These are phyloP conservation scores for Sphaeridia pumilis DNA, from an alignment of 2,888 invertebrate species.

Conservation along the genomic window DNA sequence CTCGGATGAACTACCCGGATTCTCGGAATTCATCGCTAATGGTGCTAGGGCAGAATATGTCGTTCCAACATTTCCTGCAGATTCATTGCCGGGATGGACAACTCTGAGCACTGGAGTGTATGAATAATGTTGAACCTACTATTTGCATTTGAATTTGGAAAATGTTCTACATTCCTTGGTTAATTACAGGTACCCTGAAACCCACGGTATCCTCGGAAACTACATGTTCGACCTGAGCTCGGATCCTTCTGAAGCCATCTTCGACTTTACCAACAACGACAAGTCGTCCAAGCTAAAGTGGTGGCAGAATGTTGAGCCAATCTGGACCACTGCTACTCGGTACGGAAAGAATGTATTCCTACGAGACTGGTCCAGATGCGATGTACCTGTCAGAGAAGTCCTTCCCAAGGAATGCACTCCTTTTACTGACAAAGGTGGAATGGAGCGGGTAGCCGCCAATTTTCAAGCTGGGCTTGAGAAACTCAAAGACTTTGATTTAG, in stretches of 20 bases:
- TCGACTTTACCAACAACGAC: constrained; percentile 26
- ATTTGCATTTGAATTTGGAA: background rate
- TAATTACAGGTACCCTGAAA: constrained; percentile 37
- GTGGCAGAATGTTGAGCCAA: constrained; percentile 38
- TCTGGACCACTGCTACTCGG: constrained; percentile 39
- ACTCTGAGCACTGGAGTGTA: constrained; percentile 36
- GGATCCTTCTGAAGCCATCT: constrained; percentile 13
- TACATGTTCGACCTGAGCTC: constrained; percentile 38
- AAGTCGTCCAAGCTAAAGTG: constrained; percentile 32
- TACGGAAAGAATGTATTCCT: constrained; percentile 35
- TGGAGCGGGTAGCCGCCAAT: constrained; percentile 30
- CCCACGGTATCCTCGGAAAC: constrained; percentile 40
- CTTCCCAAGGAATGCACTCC: constrained; percentile 31
- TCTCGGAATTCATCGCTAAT: constrained; percentile 34
- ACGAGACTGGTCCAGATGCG: constrained; percentile 36
- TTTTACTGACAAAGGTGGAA: constrained; percentile 24
- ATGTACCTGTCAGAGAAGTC: constrained; percentile 36
- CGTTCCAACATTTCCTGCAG: constrained; percentile 37
- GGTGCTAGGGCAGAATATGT: constrained; percentile 37
- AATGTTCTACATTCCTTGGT: background rate
- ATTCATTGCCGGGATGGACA: constrained; percentile 38
- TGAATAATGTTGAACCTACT: background rate
- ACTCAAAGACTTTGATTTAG: constrained; percentile 36
- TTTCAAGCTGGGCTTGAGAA: constrained; percentile 34
- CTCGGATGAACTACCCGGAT: constrained; percentile 30